A percentile compares a stretch with the other conserved stretches of the same genome.
phyloP scores from a whole-genome alignment of 2,888 invertebrate species.

The Elegia similella region DNA sequence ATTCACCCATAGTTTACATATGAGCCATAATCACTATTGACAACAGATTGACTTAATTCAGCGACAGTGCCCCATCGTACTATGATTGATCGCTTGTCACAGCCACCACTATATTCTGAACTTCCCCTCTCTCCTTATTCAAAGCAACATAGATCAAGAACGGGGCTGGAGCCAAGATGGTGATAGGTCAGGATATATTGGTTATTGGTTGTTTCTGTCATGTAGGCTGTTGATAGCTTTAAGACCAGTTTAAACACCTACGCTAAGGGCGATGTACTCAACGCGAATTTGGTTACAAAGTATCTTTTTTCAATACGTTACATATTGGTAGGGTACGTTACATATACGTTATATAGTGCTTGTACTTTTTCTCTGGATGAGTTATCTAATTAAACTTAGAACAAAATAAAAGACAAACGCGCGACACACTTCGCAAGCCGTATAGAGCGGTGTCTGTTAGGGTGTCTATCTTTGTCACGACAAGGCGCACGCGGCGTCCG shows the following conservation, averaged over 20 bases:
- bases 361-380: too few species aligned
- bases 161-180: slow-evolving; percentile 13
- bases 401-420: too few species aligned
- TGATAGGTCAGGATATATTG: slow-evolving; percentile 20
- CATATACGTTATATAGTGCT: too few species aligned
- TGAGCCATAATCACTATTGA: slow-evolving; percentile 8
- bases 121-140: slow-evolving; percentile 13
- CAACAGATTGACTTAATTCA: slow-evolving; percentile 10
- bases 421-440: too few species aligned
- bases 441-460: too few species aligned
- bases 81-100: slow-evolving; percentile 23
- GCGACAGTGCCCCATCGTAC: slow-evolving; percentile 9
- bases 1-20: slow-evolving; percentile 10
- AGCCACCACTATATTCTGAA: slow-evolving; percentile 20
- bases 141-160: slow-evolving; percentile 16
- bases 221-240: slow-evolving; percentile 2
- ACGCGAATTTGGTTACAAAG: neutral
- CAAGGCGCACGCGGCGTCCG: too few species aligned
- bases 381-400: too few species aligned
- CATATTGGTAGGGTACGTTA: too few species aligned
- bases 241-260: slow-evolving; percentile 6
- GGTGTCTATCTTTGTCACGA: too few species aligned
- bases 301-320: neutral
- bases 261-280: neutral
- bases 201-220: slow-evolving; percentile 16